Conservation (phyloP, 2,888 invertebrate species). For the Oxytorus armatus region DNA sequence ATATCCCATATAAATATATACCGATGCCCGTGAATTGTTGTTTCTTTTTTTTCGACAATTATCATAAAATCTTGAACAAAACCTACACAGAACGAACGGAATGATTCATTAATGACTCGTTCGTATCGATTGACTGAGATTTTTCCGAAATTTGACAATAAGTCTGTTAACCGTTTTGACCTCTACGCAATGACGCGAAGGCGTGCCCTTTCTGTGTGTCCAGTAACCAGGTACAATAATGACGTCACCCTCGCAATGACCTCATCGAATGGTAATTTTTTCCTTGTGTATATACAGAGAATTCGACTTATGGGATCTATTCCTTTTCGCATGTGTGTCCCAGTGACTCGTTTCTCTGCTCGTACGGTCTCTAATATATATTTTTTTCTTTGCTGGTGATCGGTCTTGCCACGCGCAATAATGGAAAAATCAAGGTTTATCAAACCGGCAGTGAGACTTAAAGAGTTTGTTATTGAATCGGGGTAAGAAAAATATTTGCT, state of each 20-base stretch:
- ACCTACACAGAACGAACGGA: neutral
- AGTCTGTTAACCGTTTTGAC: conserved; percentile 46
- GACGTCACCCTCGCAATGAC: conserved; percentile 69
- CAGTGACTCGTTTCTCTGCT: conserved; percentile 20
- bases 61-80: conserved; percentile 17
- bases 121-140: neutral
- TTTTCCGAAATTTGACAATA: conserved; percentile 7
- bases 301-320: conserved; percentile 49
- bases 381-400: conserved; percentile 9
- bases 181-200: conserved; percentile 58
- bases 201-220: conserved; percentile 59
- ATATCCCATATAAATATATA: too few species aligned
- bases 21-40: too few species aligned
- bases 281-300: conserved; percentile 41
- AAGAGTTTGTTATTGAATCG: conserved; percentile 7
- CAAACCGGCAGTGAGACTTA: conserved; percentile 15
- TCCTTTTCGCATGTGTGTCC: conserved; percentile 25
- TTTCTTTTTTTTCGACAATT: conserved; percentile 41
- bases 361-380: neutral
- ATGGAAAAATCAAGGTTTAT: conserved; percentile 21
- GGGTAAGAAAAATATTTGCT: conserved; percentile 56
- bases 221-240: conserved; percentile 37
- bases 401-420: conserved; percentile 23
- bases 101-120: neutral
- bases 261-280: conserved; percentile 70